phyloP scores from a whole-genome alignment of 2,797 vertebrate species.

The Remorina albescens region DNA sequence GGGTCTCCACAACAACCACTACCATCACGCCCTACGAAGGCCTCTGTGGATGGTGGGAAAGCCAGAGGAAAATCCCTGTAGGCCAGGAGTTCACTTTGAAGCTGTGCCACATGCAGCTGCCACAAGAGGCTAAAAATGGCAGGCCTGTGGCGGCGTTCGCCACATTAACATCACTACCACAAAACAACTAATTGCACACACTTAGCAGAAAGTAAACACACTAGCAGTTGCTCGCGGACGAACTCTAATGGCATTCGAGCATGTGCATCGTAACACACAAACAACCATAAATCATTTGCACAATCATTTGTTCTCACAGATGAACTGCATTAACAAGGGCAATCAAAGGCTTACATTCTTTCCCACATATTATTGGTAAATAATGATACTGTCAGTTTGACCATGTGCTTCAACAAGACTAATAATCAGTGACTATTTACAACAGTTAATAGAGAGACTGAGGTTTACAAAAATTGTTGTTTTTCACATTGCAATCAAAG shows the following conservation, averaged over 20 bases:
- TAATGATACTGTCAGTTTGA: background rate
- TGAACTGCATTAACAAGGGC: background rate
- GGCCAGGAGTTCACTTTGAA: constrained; percentile 72
- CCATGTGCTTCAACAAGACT: constrained; percentile 5
- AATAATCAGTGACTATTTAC: constrained; percentile 7
- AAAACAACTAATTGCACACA: constrained; percentile 55
- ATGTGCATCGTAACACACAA: constrained; percentile 12
- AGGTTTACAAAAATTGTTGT: background rate
- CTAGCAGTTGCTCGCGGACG: constrained; percentile 21
- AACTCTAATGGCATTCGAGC: constrained; percentile 36
- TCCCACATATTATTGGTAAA: constrained; percentile 22
- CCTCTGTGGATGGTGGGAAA: constrained; percentile 81
- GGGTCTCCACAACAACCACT: constrained; percentile 58
- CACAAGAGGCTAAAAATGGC: constrained; percentile 52
- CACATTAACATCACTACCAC: constrained; percentile 55
- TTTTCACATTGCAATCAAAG: constrained; percentile 33
- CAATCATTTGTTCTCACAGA: constrained; percentile 8
- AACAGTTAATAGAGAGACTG: background rate
- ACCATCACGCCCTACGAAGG: constrained; percentile 64
- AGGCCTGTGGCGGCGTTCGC: constrained; percentile 41
- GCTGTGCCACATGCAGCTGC: constrained; percentile 61
- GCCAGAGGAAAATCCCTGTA: constrained; percentile 75
- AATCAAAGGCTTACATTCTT: constrained; percentile 34
- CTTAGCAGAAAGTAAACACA: constrained; percentile 36
- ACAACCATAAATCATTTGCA: constrained; percentile 10